A percentile compares a stretch with the other conserved stretches of the same genome.
phyloP scores from a whole-genome alignment of 2,888 invertebrate genomes.

The Cantharis rufa region DNA sequence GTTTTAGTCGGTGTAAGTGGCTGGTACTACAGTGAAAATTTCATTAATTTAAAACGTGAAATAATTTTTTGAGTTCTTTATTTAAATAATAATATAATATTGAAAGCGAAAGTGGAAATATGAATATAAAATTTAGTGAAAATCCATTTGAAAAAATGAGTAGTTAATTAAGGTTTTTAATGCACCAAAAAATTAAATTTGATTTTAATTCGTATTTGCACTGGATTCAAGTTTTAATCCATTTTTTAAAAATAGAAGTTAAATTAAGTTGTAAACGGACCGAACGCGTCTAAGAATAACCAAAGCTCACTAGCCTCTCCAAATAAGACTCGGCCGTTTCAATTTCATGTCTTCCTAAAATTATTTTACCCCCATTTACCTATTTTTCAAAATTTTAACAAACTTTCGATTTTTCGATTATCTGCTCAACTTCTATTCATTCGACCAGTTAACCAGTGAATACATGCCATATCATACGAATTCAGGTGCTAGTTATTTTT shows the following conservation, averaged over 20 bases:
- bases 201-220: not conserved
- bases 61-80: not conserved
- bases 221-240: constrained; percentile 3
- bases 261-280: constrained; percentile 12
- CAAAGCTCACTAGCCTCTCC: constrained; percentile 35
- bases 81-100: not conserved
- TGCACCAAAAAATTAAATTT: not conserved
- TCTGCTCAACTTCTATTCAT: not conserved
- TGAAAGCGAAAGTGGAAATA: not conserved
- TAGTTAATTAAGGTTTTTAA: not conserved
- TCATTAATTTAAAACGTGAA: not conserved
- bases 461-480: not conserved
- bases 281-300: constrained; percentile 35
- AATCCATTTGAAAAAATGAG: not conserved
- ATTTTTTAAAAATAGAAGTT: constrained; percentile 17
- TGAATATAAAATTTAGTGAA: not conserved
- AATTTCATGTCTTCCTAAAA: constrained; percentile 12
- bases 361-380: not conserved
- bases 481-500: not conserved
- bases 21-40: constrained; percentile 1
- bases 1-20: constrained; percentile 50
- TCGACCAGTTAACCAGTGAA: not conserved
- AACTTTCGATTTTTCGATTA: not conserved
- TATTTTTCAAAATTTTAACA: not conserved
- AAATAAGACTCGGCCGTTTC: constrained; percentile 36